phyloP scores from a whole-genome alignment of 2,888 invertebrate species.

The Eugnorisma glareosa region DNA sequence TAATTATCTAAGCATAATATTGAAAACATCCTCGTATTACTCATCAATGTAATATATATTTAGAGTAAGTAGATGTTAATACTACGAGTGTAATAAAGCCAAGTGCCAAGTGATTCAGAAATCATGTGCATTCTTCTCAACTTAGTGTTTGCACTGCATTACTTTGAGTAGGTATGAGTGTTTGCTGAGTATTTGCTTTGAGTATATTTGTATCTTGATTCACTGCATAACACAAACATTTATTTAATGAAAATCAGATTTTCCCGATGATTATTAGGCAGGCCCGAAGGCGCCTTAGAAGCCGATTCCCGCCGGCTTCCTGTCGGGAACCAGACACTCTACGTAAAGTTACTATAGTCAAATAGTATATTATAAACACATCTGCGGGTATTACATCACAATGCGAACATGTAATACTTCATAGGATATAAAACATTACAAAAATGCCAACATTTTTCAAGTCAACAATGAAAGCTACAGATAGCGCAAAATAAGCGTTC shows the following conservation, averaged over 20 bases:
- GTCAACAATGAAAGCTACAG: too few species aligned
- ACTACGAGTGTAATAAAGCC: background rate
- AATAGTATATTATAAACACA: too few species aligned
- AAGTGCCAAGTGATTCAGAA: constrained; percentile 37
- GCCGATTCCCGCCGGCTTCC: too few species aligned
- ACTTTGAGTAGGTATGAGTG: constrained; percentile 3
- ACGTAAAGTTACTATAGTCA: too few species aligned
- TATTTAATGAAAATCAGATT: background rate
- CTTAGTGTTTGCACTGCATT: constrained; percentile 29
- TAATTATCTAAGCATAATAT: background rate
- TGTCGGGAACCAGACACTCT: too few species aligned
- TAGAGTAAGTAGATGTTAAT: constrained; percentile 17
- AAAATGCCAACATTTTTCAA: too few species aligned
- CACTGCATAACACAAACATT: background rate
- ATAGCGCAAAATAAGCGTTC: too few species aligned
- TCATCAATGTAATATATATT: constrained; percentile 31
- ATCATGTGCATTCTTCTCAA: constrained; percentile 38
- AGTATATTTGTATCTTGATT: constrained; percentile 13
- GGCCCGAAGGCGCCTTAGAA: too few species aligned
- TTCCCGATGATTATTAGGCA: too few species aligned
- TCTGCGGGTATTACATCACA: too few species aligned
- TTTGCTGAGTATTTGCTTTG: constrained; percentile 13
- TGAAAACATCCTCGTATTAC: constrained; percentile 37
- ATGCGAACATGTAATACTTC: too few species aligned
- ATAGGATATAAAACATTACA: too few species aligned